Conservation (phyloP, 2,113 vertebrate species). For the Actinemys pallida region DNA sequence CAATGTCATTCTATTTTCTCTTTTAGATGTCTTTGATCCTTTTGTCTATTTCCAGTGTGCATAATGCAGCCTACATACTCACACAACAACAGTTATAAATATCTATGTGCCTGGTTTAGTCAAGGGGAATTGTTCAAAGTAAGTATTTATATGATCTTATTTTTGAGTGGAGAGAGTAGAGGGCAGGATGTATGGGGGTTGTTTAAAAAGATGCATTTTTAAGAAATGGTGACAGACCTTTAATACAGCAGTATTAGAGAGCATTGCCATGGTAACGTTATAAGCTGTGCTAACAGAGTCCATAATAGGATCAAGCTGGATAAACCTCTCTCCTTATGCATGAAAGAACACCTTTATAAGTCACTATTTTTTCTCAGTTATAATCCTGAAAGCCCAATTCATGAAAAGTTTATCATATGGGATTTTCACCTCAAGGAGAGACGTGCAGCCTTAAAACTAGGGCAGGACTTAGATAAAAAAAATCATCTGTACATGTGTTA, state of each 20-base stretch:
- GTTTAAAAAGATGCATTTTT: neutral
- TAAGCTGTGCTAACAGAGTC: constrained; percentile 43
- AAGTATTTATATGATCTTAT: neutral
- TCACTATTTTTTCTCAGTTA: constrained; percentile 45
- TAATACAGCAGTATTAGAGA: constrained; percentile 22
- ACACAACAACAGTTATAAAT: neutral
- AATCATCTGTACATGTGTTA: neutral
- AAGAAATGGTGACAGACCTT: constrained; percentile 20
- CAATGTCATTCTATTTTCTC: neutral
- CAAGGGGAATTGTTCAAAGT: constrained; percentile 25
- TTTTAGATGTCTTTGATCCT: neutral
- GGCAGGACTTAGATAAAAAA: constrained; percentile 19
- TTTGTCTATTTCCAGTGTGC: neutral
- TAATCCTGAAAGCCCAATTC: constrained; percentile 56
- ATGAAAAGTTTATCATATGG: constrained; percentile 60
- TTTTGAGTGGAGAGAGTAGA: neutral
- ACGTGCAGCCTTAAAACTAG: constrained; percentile 37
- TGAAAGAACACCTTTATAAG: constrained; percentile 65
- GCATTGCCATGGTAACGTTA: constrained; percentile 20
- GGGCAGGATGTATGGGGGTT: neutral
- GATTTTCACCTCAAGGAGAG: constrained; percentile 23
- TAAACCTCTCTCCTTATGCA: constrained; percentile 52
- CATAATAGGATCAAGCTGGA: constrained; percentile 65
- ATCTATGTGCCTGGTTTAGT: neutral
- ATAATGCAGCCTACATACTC: neutral